Percentiles rank a stretch among this genome's conserved stretches.
These are phyloP conservation scores for Vanessa cardui DNA, from an alignment of 2,888 invertebrate genomes.

Conservation along the genomic window DNA sequence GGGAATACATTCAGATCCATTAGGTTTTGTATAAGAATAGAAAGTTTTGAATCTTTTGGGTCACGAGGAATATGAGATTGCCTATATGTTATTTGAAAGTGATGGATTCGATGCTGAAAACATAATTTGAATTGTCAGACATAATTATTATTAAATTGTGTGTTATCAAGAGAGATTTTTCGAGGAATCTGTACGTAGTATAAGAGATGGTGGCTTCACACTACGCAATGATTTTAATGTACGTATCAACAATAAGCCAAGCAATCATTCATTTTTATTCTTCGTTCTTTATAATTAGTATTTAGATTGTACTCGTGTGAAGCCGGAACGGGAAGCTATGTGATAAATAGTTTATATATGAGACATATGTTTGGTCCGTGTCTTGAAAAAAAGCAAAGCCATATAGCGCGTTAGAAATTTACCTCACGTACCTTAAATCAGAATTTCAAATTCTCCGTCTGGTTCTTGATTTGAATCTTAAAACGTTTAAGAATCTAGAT, in stretches of 20 bases:
- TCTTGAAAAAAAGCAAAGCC: neutral
- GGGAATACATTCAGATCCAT: constrained; percentile 34
- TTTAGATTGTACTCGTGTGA: too few species aligned
- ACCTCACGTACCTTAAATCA: neutral
- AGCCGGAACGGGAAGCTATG: too few species aligned
- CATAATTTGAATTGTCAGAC: neutral
- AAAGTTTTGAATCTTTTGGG: constrained; percentile 36
- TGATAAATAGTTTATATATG: too few species aligned
- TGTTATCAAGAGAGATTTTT: neutral
- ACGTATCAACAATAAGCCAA: too few species aligned
- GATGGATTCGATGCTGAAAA: neutral
- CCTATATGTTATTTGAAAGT: constrained; percentile 1
- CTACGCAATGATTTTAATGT: too few species aligned
- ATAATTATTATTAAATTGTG: neutral
- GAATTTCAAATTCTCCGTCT: neutral
- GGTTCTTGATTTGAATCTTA: constrained; percentile 3
- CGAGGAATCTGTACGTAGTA: too few species aligned
- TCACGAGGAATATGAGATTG: constrained; percentile 27
- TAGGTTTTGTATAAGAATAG: constrained; percentile 36
- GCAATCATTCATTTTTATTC: too few species aligned
- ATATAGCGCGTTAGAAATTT: neutral
- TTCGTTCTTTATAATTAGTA: too few species aligned
- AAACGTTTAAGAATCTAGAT: neutral
- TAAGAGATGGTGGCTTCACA: too few species aligned
- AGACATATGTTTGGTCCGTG: too few species aligned